Conservation (phyloP, 2,888 invertebrate genomes). For the Caenorhabditis angaria region DNA sequence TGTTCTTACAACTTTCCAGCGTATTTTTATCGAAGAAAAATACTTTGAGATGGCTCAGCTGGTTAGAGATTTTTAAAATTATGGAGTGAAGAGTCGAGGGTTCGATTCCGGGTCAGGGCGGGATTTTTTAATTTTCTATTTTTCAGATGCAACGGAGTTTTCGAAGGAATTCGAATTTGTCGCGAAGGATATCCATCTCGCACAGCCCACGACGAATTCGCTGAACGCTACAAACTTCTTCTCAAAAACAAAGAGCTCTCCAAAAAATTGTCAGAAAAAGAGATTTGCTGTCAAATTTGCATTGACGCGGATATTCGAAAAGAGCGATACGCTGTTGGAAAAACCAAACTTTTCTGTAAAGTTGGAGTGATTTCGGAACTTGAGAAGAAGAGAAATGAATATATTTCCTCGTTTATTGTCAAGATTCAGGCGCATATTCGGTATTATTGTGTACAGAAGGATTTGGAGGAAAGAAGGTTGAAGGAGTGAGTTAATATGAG, state of each 20-base stretch:
- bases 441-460: slow-evolving; percentile 50
- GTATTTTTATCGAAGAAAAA: no score
- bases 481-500: slow-evolving; percentile 42
- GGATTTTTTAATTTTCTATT: not conserved
- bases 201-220: slow-evolving; percentile 99
- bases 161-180: slow-evolving; percentile 99
- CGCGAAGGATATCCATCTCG: slow-evolving; percentile 99
- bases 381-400: slow-evolving; percentile 43
- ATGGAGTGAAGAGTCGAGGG: no score
- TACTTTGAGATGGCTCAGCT: no score
- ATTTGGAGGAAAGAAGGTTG: slow-evolving; percentile 17
- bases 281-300: slow-evolving; percentile 32
- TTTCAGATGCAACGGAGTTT: slow-evolving; percentile 97
- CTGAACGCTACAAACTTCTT: slow-evolving; percentile 83
- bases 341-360: slow-evolving; percentile 65
- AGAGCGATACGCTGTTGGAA: slow-evolving; percentile 62
- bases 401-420: slow-evolving; percentile 44
- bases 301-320: slow-evolving; percentile 37
- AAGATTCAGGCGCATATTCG: slow-evolving; percentile 64
- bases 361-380: slow-evolving; percentile 67
- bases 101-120: not conserved
- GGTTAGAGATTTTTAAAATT: no score
- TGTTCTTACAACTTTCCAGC: no score
- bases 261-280: slow-evolving; percentile 21
- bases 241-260: slow-evolving; percentile 21